A percentile compares a stretch with the other conserved stretches of the same genome.
Conservation (phyloP, 2,797 vertebrate genomes). For the Myoxocephalus aenaeus region DNA sequence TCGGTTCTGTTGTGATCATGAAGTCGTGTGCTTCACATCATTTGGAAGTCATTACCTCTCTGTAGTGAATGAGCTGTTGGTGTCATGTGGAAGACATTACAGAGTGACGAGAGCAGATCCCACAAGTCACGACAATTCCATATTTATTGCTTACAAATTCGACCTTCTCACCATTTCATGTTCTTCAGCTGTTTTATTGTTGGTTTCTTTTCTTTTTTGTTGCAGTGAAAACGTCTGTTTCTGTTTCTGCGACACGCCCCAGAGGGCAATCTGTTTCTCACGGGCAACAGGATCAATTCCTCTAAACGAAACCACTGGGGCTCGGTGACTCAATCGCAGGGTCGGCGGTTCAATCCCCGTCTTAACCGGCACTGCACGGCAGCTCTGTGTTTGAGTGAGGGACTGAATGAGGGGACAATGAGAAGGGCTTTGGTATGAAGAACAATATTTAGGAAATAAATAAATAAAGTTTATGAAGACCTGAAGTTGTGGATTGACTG, state of each 20-base stretch:
- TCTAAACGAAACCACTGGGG: neutral
- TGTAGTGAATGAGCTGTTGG: neutral
- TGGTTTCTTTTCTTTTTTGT: conserved; percentile 12
- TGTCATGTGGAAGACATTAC: conserved; percentile 38
- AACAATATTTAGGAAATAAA: too few relatives aligned
- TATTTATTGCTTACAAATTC: conserved; percentile 23
- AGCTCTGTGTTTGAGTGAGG: too few relatives aligned
- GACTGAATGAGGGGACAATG: too few relatives aligned
- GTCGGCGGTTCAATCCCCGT: too few relatives aligned
- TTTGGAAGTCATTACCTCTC: too few relatives aligned
- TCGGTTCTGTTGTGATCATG: too few relatives aligned
- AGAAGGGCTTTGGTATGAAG: too few relatives aligned
- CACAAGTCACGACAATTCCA: neutral
- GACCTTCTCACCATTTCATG: conserved; percentile 19
- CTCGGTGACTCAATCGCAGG: too few relatives aligned
- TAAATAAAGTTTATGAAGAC: too few relatives aligned
- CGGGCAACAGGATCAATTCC: neutral
- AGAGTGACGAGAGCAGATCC: neutral
- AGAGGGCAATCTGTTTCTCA: conserved; percentile 14
- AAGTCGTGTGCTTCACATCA: too few relatives aligned
- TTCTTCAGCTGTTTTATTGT: conserved; percentile 20
- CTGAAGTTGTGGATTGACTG: too few relatives aligned
- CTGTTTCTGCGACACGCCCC: conserved; percentile 30
- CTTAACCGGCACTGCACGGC: too few relatives aligned
- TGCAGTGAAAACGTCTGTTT: neutral